Evolutionary conservation across 2,888 invertebrate genomes (phyloP), one percentile per base, ranked within the genome.

Genomic region (Chaetogeoica ovagalla): DNA sequence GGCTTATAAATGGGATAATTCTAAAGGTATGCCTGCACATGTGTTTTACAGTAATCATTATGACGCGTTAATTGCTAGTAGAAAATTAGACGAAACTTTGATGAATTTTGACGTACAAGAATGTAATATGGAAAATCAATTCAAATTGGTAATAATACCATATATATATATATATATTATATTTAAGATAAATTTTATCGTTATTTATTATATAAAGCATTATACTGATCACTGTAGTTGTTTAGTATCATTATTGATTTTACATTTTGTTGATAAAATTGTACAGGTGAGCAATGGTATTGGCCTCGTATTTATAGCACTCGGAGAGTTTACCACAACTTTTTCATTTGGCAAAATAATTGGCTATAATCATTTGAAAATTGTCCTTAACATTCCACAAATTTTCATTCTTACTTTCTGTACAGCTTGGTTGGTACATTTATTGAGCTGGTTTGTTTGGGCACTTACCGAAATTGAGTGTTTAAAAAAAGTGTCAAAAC

Each of bases 81-180:
- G 77, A 60, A 69, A 77, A 52, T 69, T 77, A 59, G 77, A 77
- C 30, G 37, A 77, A 2, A 69, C 77, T 11, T 52, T 77, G 37
- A 69, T 77, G 68, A 69, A 69, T 37, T 77, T 77, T 52, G 69
- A 77, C 37, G 69, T 77, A 62, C 77, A 77, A 62, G 77, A 77
- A 62, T 77, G 77, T 52, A 77, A 69, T 43, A 77, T 77, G 77
- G 77, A 77, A 60, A 77, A 69, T 77, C 77, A 77, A 69, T 77
- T 77, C 37, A 77, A 77, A 62, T 69, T 77, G 69, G 77, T 77
- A 69, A 68, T 6, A n/a, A 30, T 30, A 30, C 1, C 4, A 30
- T 30, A 30, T 30, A 30, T 30, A 30, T 30, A 30, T 30, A 30
- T 30, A 30, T 30, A 48, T 48, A 48, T 48, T 13, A 2, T 48